Evolutionary conservation across 2,113 vertebrate species (phyloP).

Genomic region (Phalacrocorax pelagicus): DNA sequence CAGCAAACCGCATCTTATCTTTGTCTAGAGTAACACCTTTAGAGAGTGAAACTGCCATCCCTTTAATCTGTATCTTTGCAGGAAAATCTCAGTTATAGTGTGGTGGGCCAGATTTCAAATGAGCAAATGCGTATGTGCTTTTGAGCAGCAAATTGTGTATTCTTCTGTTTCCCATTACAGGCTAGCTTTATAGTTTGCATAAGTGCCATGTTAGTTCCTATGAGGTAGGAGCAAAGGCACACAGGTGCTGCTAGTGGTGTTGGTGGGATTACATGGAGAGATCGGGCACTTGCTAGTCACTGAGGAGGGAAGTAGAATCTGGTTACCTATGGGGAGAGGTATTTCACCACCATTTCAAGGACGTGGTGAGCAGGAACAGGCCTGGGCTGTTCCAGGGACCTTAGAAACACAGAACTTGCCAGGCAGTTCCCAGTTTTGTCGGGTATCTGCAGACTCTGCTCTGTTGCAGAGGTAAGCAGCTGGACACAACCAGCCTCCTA

Average conservation of each 20-base stretch:
- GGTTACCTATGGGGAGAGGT: rapidly evolving
- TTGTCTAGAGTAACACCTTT: neutral
- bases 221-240: neutral
- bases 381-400: neutral
- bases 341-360: neutral
- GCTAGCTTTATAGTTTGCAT: neutral
- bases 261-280: neutral
- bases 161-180: neutral
- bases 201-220: neutral
- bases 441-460: neutral
- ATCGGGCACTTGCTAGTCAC: rapidly evolving
- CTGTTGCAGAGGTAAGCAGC: neutral
- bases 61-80: neutral
- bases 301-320: neutral
- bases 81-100: neutral
- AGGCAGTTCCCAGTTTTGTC: neutral
- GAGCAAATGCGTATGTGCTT: rapidly evolving
- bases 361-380: neutral
- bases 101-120: neutral
- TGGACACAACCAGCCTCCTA: neutral
- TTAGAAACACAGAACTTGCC: neutral
- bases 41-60: neutral
- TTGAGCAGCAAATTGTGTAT: neutral
- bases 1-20: neutral
- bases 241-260: neutral